Conservation (phyloP, 2,797 vertebrate species). For the Typhlichthys eigenmanni region DNA sequence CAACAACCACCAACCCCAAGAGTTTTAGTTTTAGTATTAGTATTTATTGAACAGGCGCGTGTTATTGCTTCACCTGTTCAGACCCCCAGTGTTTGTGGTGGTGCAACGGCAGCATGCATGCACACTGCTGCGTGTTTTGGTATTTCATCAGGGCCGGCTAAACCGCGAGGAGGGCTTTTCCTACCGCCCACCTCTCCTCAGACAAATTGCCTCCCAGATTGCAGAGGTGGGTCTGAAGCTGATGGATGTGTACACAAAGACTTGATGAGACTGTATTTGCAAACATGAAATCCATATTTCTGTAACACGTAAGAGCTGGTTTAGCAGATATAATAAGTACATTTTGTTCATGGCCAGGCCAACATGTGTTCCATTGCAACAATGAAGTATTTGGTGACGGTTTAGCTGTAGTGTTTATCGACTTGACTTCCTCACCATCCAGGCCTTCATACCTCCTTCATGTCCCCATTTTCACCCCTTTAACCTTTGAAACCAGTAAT, state of each 20-base stretch:
- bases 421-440: constrained; percentile 18
- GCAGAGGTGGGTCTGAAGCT: constrained; percentile 75
- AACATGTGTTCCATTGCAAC: constrained; percentile 44
- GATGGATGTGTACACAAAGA: constrained; percentile 73
- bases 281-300: constrained; percentile 74
- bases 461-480: constrained; percentile 27
- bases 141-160: constrained; percentile 73
- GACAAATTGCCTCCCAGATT: constrained; percentile 78
- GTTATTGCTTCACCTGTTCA: constrained; percentile 13
- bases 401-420: constrained; percentile 29
- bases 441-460: neutral
- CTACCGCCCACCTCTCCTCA: constrained; percentile 74
- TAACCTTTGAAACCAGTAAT: constrained; percentile 64
- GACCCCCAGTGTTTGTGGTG: constrained; percentile 53
- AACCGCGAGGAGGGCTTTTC: constrained; percentile 74
- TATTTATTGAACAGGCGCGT: neutral
- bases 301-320: constrained; percentile 50
- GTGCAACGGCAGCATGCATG: constrained; percentile 30
- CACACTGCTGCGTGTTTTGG: constrained; percentile 64
- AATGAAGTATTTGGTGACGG: constrained; percentile 13
- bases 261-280: constrained; percentile 71
- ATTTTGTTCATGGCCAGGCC: constrained; percentile 11
- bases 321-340: constrained; percentile 26
- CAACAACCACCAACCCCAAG: neutral
- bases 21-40: neutral